Evolutionary conservation across 1,140 invertebrate species (phyloP).

Genomic region (Orius insidiosus): DNA sequence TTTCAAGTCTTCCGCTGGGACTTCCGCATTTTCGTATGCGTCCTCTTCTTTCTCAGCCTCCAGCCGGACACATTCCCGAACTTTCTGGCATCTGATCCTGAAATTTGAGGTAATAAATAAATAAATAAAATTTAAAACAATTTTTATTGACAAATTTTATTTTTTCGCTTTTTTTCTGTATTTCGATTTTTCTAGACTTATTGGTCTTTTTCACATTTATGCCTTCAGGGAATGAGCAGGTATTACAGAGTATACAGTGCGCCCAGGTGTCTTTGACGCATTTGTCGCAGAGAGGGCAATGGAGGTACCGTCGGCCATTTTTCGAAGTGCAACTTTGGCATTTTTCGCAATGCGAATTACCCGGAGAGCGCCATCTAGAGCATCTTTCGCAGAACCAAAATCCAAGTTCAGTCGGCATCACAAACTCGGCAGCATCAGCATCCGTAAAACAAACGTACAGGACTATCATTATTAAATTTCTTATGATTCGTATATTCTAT

Average conservation of each 20-base stretch:
- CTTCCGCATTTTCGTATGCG: neutral
- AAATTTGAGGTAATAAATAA: neutral
- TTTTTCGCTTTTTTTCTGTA: neutral
- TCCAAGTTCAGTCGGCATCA: slow-evolving; percentile 39
- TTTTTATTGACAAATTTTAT: neutral
- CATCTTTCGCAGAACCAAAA: slow-evolving; percentile 61
- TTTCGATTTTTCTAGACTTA: neutral
- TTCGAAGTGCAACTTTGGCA: slow-evolving; percentile 63
- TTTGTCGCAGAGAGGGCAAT: slow-evolving; percentile 53
- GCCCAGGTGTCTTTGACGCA: slow-evolving; percentile 70
- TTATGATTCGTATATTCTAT: slow-evolving; percentile 41
- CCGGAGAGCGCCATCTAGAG: slow-evolving; percentile 43
- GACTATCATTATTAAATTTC: slow-evolving; percentile 42
- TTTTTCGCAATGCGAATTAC: slow-evolving; percentile 57
- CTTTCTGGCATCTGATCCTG: neutral
- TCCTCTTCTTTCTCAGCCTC: neutral
- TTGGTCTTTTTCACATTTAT: slow-evolving; percentile 3
- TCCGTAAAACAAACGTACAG: slow-evolving; percentile 76
- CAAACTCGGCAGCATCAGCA: slow-evolving; percentile 32
- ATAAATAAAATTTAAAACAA: neutral
- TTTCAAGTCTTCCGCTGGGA: too few relatives aligned
- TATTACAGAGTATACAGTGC: slow-evolving; percentile 54
- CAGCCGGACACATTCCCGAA: neutral
- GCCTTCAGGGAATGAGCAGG: slow-evolving; percentile 29
- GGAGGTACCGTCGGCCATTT: slow-evolving; percentile 58